These are phyloP conservation scores for Amiota minor DNA, from an alignment of 2,888 invertebrate genomes.

Conservation along the genomic window DNA sequence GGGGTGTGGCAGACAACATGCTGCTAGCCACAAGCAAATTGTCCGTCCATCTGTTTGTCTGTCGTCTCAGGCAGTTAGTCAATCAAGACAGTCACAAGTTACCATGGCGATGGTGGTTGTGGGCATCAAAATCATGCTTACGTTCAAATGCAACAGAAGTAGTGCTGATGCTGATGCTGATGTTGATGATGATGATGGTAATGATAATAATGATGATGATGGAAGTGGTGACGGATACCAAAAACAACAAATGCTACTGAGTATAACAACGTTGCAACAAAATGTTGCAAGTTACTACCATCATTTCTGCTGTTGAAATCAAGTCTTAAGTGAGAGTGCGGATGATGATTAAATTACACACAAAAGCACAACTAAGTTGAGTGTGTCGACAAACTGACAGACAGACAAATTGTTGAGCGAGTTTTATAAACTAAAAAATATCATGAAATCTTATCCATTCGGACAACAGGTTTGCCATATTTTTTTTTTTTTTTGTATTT, in stretches of 20 bases:
- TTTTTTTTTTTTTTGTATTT: neutral
- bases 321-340: slow-evolving; percentile 3
- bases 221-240: no score
- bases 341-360: slow-evolving; percentile 16
- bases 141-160: neutral
- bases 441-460: neutral
- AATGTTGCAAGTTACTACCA: neutral
- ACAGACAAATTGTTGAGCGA: neutral
- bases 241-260: no score
- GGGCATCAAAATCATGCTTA: neutral
- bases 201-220: no score
- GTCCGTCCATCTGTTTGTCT: neutral
- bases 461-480: neutral
- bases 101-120: neutral
- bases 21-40: neutral
- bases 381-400: neutral
- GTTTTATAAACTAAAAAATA: neutral
- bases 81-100: neutral
- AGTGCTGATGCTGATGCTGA: neutral
- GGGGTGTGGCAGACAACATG: neutral
- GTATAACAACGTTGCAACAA: neutral
- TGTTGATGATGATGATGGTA: no score
- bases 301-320: neutral
- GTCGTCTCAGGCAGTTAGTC: neutral
- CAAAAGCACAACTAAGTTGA: neutral